phyloP scores from a whole-genome alignment of 2,797 vertebrate species.

The Microchirus variegatus region DNA sequence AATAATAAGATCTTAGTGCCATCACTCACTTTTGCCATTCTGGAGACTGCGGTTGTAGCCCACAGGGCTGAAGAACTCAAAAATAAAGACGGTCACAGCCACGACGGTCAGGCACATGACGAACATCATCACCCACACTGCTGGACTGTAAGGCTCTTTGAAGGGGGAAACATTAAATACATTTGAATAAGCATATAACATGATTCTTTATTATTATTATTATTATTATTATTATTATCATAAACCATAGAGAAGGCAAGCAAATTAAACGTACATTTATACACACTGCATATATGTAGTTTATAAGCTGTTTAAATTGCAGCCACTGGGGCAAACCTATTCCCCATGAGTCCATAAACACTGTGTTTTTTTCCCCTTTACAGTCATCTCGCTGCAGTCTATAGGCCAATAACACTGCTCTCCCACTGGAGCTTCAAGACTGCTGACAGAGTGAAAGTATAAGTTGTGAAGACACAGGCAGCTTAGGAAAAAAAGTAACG shows the following conservation, averaged over 20 bases:
- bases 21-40: conserved; percentile 90
- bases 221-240: not conserved
- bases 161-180: not conserved
- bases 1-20: conserved; percentile 14
- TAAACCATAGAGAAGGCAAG: not conserved
- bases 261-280: not conserved
- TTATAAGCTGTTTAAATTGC: conserved; percentile 19
- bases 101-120: conserved; percentile 98
- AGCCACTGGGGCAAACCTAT: conserved; percentile 37
- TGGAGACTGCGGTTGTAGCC: conserved; percentile 95
- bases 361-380: conserved; percentile 38
- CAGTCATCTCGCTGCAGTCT: conserved; percentile 58
- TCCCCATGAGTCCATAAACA: conserved; percentile 59
- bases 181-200: not conserved
- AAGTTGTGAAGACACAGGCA: conserved; percentile 61
- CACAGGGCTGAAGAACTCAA: conserved; percentile 96
- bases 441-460: conserved; percentile 73
- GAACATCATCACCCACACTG: conserved; percentile 99
- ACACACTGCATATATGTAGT: not conserved
- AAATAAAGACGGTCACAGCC: conserved; percentile 96
- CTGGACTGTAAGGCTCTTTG: conserved; percentile 94
- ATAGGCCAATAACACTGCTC: conserved; percentile 53
- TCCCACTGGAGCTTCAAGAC: conserved; percentile 55
- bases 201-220: not conserved
- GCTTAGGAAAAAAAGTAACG: conserved; percentile 48